Evolutionary conservation across 2,888 invertebrate species (phyloP).

Genomic region (Macrosiphum euphorbiae): DNA sequence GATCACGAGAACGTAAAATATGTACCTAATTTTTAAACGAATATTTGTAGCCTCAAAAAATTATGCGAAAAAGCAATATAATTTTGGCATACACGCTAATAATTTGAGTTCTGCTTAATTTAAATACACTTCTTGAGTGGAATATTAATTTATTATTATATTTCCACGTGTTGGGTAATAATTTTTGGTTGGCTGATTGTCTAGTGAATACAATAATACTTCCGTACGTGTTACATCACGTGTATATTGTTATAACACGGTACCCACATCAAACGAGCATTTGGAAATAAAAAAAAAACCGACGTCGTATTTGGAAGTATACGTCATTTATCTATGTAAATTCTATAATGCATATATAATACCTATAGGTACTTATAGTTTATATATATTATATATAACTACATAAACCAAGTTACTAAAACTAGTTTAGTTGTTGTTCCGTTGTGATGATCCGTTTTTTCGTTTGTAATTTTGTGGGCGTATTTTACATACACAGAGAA

Average conservation of each 20-base stretch:
- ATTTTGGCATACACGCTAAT: not conserved
- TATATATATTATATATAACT: not conserved
- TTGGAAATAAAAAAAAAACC: not conserved
- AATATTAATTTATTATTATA: not conserved
- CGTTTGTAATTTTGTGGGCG: slow-evolving; percentile 25
- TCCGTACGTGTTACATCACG: not conserved
- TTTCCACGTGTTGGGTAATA: not conserved
- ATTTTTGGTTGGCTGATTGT: not conserved
- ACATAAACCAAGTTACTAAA: not conserved
- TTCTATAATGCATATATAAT: too few relatives aligned
- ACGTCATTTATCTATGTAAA: not conserved
- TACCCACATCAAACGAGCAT: not conserved
- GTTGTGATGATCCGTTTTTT: slow-evolving; percentile 10
- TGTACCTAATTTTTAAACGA: not conserved
- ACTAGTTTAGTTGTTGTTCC: slow-evolving; percentile 10
- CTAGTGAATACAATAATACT: not conserved
- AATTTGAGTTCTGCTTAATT: not conserved
- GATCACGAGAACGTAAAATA: not conserved
- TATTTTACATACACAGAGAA: not conserved
- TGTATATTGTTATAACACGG: not conserved
- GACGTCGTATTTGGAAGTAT: not conserved
- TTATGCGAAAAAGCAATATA: not conserved
- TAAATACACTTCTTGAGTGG: not conserved
- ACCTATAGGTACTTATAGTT: too few relatives aligned
- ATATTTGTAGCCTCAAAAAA: not conserved